phyloP scores from a whole-genome alignment of 35 echinoderm and acorn worm species.

The Nesometra sesokonis region DNA sequence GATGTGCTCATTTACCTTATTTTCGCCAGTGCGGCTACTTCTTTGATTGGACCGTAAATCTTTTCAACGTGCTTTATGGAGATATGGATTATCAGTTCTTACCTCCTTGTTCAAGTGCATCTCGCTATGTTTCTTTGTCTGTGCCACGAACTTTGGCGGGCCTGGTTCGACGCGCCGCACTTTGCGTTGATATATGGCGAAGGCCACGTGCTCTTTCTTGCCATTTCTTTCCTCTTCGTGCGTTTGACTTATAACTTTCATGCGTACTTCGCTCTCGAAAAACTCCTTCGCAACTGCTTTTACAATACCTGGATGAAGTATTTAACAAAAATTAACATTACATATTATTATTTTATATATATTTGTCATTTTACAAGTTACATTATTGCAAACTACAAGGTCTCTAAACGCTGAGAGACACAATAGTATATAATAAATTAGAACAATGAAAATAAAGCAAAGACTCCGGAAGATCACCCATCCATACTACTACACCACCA shows the following conservation, averaged over 20 bases:
- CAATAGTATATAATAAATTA: no score
- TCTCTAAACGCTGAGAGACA: no score
- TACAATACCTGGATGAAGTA: conserved; percentile 57
- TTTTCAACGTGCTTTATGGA: not conserved
- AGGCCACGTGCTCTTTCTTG: conserved; percentile 97
- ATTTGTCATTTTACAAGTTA: no score
- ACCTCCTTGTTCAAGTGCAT: conserved; percentile 45
- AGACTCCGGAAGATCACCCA: no score
- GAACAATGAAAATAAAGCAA: no score
- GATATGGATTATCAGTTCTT: not conserved
- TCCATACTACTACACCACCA: no score
- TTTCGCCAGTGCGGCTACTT: no score
- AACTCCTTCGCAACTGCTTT: conserved; percentile 89
- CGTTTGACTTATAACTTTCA: conserved; percentile 69
- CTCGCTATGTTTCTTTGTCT: conserved; percentile 49
- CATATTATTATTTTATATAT: no score
- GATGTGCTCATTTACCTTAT: no score
- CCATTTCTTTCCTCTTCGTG: conserved; percentile 96
- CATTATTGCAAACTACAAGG: no score
- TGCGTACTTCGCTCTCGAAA: conserved; percentile 84
- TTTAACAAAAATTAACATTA: no score
- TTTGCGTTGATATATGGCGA: conserved; percentile 60
- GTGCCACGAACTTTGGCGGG: conserved; percentile 42
- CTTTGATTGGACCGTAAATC: not conserved
- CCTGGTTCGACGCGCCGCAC: not conserved